Evolutionary conservation across 2,113 vertebrate genomes (phyloP), one percentile per base, ranked within the genome.

Genomic region (Periophthalmodon schlosseri): DNA sequence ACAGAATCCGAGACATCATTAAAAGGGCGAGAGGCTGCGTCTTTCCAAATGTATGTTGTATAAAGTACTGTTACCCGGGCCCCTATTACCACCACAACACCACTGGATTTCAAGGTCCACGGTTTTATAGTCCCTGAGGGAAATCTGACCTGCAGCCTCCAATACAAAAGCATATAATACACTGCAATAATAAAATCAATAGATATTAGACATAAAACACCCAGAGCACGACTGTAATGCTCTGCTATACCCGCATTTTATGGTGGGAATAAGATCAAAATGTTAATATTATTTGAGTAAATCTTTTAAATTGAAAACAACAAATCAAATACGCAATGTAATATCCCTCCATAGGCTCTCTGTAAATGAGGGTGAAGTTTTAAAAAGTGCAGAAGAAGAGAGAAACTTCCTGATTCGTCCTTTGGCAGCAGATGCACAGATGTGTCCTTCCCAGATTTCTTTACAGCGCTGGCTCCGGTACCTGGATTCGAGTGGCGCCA

Each of bases 381-480:
- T 64, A 47, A 77, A 73, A 73, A 57, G 54, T 68, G 54, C 61
- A 60, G 15, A 57, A 68, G 60, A 74, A 44, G 61, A 61, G 44
- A 69, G 54, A 58, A 76, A 77, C 73, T 73, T 78, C 70, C 50
- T 68, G 58, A 70, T 39, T 61, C 78, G 72, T 84, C 77, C 58
- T 82, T 69, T 87, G 83, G 81, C 86, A 76, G 70, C 72, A 21
- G 75, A 67, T 50, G 69, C 54, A 49, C 39, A 58, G 76, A 83
- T 75, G 57, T 73, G 76, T 76, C 78, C 82, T 83, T 79, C 68
- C 46, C 78, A 75, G 78, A 83, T 74, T 57, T 74, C 80, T 87
- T 81, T 70, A 73, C 61, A 20, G 69, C 71, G 63, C 66, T 87
- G 83, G 87, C 83, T 79, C 67, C 10, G 23, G 36, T 70, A 20